Evolutionary conservation across 1,140 invertebrate genomes (phyloP).

Genomic region (Prorops nasuta): DNA sequence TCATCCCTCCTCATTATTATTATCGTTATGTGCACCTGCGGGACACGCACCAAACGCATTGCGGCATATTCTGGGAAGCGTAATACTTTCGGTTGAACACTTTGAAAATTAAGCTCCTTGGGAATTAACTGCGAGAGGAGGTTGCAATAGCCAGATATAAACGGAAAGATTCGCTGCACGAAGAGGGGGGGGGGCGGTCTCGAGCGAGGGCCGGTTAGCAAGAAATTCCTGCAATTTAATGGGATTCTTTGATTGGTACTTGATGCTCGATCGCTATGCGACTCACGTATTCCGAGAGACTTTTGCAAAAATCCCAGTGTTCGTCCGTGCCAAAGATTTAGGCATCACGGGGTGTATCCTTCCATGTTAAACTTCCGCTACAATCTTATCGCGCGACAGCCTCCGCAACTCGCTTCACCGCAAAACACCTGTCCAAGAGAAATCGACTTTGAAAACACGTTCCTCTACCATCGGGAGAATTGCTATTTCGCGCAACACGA

Average conservation of each 20-base stretch:
- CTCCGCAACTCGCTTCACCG: no score
- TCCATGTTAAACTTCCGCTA: no score
- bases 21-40: background rate
- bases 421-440: no score
- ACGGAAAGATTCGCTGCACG: slow-evolving; percentile 6
- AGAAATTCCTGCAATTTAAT: slow-evolving; percentile 55
- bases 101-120: slow-evolving; percentile 21
- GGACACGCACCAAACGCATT: background rate
- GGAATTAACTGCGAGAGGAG: slow-evolving; percentile 25
- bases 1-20: slow-evolving; percentile 13
- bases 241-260: slow-evolving; percentile 54
- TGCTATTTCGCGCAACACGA: no score
- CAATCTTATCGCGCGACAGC: no score
- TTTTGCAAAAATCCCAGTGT: slow-evolving; percentile 45
- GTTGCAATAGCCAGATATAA: slow-evolving; percentile 3
- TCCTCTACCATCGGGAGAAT: no score
- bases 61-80: slow-evolving; percentile 1
- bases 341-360: no score
- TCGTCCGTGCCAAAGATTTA: slow-evolving; percentile 26
- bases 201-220: slow-evolving; percentile 38
- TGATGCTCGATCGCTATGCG: slow-evolving; percentile 45
- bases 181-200: slow-evolving; percentile 14
- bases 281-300: slow-evolving; percentile 42
- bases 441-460: no score
- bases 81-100: slow-evolving; percentile 9